Evolutionary conservation across 2,888 invertebrate species (phyloP).

Genomic region (Drosophila emarginata): DNA sequence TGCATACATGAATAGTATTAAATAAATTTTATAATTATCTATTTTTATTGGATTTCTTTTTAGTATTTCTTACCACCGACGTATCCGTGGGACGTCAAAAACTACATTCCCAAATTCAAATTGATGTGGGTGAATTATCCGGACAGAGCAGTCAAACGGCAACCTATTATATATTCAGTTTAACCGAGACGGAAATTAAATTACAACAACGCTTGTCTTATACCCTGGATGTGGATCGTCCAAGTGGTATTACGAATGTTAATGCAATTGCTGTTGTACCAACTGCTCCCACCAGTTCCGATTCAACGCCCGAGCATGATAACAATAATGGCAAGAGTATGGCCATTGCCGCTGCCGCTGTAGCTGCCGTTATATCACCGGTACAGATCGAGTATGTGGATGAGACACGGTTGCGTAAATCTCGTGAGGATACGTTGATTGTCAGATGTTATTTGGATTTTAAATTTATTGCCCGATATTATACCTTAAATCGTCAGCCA

Average conservation of each 20-base stretch:
- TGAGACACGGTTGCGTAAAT: conserved; percentile 79
- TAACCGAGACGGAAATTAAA: conserved; percentile 80
- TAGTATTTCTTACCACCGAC: conserved; percentile 84
- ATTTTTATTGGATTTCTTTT: conserved; percentile 47
- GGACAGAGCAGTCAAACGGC: conserved; percentile 79
- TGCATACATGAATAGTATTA: too few relatives aligned
- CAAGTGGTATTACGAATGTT: not conserved
- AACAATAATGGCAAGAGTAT: conserved; percentile 57
- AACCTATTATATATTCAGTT: conserved; percentile 81
- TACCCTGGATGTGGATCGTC: conserved; percentile 76
- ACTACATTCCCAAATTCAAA: conserved; percentile 82
- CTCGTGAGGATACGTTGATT: conserved; percentile 78
- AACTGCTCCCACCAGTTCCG: conserved; percentile 67
- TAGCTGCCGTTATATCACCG: conserved; percentile 66
- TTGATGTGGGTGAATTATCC: conserved; percentile 81
- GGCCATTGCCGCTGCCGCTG: conserved; percentile 23
- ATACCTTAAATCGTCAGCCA: conserved; percentile 80
- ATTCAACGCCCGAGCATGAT: conserved; percentile 77
- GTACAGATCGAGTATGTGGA: conserved; percentile 81
- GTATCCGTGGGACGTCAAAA: conserved; percentile 83
- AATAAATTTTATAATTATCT: not conserved
- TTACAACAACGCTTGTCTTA: conserved; percentile 81
- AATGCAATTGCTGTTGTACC: conserved; percentile 21
- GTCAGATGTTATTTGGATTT: conserved; percentile 80
- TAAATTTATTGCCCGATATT: conserved; percentile 80